Base-by-base conservation (phyloP, 2,888 invertebrate species). In the Xestia sexstrigata region DNA sequence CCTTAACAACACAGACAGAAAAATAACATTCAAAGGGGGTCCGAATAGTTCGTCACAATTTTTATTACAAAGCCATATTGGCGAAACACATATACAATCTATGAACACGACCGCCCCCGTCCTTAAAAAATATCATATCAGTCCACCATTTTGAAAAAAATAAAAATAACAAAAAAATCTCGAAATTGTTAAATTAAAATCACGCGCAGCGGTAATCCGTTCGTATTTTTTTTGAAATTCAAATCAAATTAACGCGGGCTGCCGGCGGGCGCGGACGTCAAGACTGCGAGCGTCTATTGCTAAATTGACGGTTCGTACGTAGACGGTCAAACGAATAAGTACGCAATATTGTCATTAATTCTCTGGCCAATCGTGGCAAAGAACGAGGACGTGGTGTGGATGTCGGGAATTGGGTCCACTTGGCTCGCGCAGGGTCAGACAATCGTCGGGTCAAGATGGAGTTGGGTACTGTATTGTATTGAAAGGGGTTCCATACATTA, bases 381-480 rank as follows among this genome's bases (percentile, higher is more conserved):
- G 84, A 88, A 90, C 89, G 87, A 76, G 83, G 84, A 80, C 86
- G 87, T 84, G 88, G 91, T 90, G 91, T 92, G 91, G 92, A 92
- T 90, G 93, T 87, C 81, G 90, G 86, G 94, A 96, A 96, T 96
- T 96, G 94, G 93, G 95, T 93, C 93, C 95, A 95, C 94, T 96
- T 96, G 94, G 89, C 90, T 89, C 81, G 90, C 88, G 82, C 94
- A 95, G 96, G 96, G 96, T 95, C 96, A 95, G 88, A 88, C 91
- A 92, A 90, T 90, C 90, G 90, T 81, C 90, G 90, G 93, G 93
- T 93, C 93, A 93, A 92, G 93, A 93, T 69, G 75, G 68, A 67
- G 85, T 74, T 80, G 92, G 92, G 92, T 93, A 90, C 91, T 79
- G 89, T 80, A 77, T 55, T 11, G 30, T 63, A 49, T 17, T 26